Evolutionary conservation across 2,888 invertebrate genomes (phyloP).

Genomic region (Helleia helle): DNA sequence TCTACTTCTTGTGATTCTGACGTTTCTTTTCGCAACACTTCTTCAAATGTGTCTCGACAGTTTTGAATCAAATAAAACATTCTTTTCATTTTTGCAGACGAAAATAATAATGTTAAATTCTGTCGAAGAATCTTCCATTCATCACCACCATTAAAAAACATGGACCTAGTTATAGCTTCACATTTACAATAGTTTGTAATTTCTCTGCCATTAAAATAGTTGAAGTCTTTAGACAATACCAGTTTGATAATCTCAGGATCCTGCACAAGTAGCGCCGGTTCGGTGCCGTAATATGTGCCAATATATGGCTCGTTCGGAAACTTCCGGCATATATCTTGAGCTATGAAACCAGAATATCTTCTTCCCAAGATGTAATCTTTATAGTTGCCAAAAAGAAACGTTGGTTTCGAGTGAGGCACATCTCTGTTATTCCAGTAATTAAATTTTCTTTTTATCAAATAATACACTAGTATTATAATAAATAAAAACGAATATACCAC

Average conservation of each 20-base stretch:
- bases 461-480: conserved; percentile 17
- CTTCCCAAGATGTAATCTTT: too few species aligned
- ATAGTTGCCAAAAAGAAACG: conserved; percentile 33
- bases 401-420: conserved; percentile 31
- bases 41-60: conserved; percentile 32
- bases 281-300: conserved; percentile 44
- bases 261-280: conserved; percentile 40
- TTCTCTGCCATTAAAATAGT: conserved; percentile 45
- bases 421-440: conserved; percentile 39
- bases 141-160: conserved; percentile 42
- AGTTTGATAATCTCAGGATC: conserved; percentile 42
- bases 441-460: conserved; percentile 26
- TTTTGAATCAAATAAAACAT: conserved; percentile 47
- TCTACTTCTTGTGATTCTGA: conserved; percentile 25
- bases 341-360: too few species aligned
- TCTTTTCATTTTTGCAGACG: conserved; percentile 46
- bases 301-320: too few species aligned
- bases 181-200: conserved; percentile 29
- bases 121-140: too few species aligned
- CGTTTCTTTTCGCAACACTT: conserved; percentile 27
- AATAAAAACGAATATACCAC: neutral
- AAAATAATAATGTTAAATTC: conserved; percentile 42
- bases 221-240: conserved; percentile 43
- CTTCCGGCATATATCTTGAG: too few species aligned
- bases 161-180: conserved; percentile 32